Base-by-base conservation (phyloP, 2,888 invertebrate genomes). In the Nemotelus pantherinus region DNA sequence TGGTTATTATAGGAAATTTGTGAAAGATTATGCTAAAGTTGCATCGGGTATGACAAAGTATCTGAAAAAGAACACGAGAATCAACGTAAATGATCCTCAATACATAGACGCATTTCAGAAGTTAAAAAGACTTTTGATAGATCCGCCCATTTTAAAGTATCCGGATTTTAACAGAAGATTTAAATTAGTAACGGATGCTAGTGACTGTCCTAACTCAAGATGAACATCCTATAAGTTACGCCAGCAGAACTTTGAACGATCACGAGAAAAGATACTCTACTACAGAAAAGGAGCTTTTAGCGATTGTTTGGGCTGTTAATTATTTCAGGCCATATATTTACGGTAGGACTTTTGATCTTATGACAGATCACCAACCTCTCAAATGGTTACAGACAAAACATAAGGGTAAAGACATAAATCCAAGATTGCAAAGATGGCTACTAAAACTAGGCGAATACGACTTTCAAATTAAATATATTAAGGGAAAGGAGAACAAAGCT, bases 271-370 rank as follows among this genome's bases (percentile, higher is more conserved):
- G 80, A 55, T 83, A 83, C 57, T 79, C 79, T 2, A 81, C 81
- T 2, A 82, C 83, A 7, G 84, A 85, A 77, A 85, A 84, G 58
- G 84, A 85, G 80, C 68, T 84, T 1, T 48, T 84, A 65, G 81
- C 81, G 0, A 82, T 85, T 3, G 47, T 70, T 1, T 84, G 82
- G 83, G 83, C 83, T 0, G 78, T 80, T 0, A 84, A 84, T 80
- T 82, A 84, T 70, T 85, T 84, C 47, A 60, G 84, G 41, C 84
- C 83, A 0, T 85, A 85, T 44, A n/a, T 70, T 9, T 84, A 83
- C 45, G 85, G 84, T 2, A 81, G 70, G 43, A 41, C 41, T 4
- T 70, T 70, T 9, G 55, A 70, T 53, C 53, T 70, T 0, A 53
- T 70, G 53, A 70, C 70, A 39, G 70, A 70, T 43, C 70, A 70